These are phyloP conservation scores for Corythaixoides concolor DNA, from an alignment of 2,113 vertebrate species.

Conservation along the genomic window DNA sequence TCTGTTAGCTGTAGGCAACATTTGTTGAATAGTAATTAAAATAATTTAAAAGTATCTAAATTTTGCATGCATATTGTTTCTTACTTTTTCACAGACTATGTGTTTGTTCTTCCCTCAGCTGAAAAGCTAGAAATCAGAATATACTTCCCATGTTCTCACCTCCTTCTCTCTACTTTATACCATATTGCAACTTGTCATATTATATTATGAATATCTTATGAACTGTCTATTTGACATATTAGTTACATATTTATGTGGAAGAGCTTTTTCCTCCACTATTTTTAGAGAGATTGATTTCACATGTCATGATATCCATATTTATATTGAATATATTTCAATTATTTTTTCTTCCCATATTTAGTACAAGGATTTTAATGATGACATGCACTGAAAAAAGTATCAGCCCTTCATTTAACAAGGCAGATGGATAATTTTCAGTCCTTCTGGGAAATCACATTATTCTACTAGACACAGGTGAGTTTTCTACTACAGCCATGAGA, in stretches of 20 bases:
- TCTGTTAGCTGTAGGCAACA: conserved; percentile 52
- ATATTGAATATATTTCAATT: not conserved
- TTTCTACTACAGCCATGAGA: not conserved
- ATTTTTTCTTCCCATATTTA: not conserved
- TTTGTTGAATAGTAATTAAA: conserved; percentile 46
- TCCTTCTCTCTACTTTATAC: not conserved
- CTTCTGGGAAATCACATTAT: not conserved
- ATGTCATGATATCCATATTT: not conserved
- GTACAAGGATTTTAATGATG: not conserved
- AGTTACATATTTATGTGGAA: not conserved
- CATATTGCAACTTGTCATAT: conserved; percentile 46
- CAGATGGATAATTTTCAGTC: not conserved
- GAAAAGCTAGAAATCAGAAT: conserved; percentile 37
- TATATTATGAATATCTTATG: conserved; percentile 19
- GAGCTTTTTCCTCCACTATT: not conserved
- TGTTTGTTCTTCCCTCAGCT: conserved; percentile 6
- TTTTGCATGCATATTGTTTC: conserved; percentile 53
- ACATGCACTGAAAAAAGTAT: not conserved
- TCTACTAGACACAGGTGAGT: not conserved
- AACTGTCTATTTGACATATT: conserved; percentile 32
- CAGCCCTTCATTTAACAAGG: not conserved
- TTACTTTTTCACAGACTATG: not conserved
- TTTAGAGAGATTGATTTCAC: conserved; percentile 22
- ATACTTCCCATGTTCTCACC: conserved; percentile 17
- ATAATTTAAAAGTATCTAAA: conserved; percentile 33